Conservation (phyloP, 2,113 vertebrate genomes). For the Actinemys pallida region DNA sequence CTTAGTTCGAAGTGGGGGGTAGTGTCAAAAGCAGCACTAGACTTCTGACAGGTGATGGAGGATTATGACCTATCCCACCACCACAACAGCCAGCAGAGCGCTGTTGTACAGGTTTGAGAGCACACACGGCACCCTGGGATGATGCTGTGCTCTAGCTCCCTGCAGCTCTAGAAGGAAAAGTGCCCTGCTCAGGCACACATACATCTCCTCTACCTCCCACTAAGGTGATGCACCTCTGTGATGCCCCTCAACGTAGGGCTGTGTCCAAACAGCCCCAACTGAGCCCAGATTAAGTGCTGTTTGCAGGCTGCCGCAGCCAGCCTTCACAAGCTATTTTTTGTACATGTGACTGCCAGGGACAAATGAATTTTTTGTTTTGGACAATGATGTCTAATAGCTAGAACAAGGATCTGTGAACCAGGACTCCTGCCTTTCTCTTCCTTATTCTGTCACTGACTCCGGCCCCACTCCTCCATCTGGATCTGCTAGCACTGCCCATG, state of each 20-base stretch:
- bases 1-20: neutral
- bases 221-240: neutral
- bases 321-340: neutral
- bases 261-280: neutral
- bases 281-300: neutral
- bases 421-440: neutral
- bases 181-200: neutral
- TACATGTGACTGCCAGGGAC: neutral
- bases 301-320: neutral
- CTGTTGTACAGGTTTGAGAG: neutral
- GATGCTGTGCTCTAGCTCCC: neutral
- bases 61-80: neutral
- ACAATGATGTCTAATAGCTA: neutral
- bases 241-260: neutral
- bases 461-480: neutral
- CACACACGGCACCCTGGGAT: neutral
- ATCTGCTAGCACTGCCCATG: neutral
- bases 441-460: neutral
- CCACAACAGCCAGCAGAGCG: neutral
- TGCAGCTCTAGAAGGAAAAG: neutral
- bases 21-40: neutral
- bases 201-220: neutral
- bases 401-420: neutral
- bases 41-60: neutral
- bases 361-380: neutral